These are phyloP conservation scores for Peromyscus eremicus DNA, from an alignment of 2,797 vertebrate species.

Conservation along the genomic window DNA sequence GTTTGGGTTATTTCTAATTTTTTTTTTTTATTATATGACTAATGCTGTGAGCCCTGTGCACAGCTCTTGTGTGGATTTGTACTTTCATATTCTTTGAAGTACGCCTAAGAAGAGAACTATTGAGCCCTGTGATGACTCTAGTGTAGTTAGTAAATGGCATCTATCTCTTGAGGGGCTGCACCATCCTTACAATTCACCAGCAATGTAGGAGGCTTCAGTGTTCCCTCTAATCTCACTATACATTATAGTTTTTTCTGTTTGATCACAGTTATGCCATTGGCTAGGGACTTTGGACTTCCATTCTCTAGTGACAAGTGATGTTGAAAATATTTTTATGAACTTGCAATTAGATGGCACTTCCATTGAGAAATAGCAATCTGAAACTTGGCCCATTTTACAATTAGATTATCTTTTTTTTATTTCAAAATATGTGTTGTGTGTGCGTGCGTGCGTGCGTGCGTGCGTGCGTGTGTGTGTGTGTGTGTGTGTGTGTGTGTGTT, in stretches of 20 bases:
- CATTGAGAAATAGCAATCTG: not conserved
- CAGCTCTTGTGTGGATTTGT: not conserved
- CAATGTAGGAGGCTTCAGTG: not conserved
- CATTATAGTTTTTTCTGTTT: not conserved
- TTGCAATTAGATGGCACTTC: not conserved
- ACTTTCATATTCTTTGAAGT: not conserved
- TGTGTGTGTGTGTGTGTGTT: not conserved
- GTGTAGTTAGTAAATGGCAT: not conserved
- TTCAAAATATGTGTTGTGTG: not conserved
- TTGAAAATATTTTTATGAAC: not conserved
- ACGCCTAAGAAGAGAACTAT: not conserved
- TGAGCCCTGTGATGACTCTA: not conserved
- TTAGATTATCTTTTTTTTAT: not conserved
- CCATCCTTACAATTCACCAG: not conserved
- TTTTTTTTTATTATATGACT: not conserved
- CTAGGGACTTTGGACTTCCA: not conserved
- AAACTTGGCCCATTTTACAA: not conserved
- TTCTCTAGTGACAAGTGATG: not conserved
- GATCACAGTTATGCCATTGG: not conserved
- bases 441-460: no score
- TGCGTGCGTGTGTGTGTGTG: not conserved
- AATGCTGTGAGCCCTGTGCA: not conserved
- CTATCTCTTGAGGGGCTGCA: not conserved
- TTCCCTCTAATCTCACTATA: not conserved
- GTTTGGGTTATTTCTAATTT: not conserved